Evolutionary conservation across 2,113 vertebrate species (phyloP).

Genomic region (Syngnathus floridae): DNA sequence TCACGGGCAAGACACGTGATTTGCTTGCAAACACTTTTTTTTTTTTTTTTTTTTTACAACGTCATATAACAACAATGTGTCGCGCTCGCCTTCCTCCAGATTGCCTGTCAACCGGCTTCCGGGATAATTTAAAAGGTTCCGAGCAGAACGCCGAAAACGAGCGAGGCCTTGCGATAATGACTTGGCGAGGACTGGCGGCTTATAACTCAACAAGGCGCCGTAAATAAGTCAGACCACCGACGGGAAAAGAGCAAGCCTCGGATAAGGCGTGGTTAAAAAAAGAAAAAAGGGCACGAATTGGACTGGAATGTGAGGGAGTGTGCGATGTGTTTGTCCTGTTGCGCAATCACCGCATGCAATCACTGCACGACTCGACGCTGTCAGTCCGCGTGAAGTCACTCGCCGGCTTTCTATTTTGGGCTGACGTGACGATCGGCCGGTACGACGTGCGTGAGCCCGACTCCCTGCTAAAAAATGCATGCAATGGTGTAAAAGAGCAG

Average conservation of each 20-base stretch:
- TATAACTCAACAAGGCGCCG: not conserved
- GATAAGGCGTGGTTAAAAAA: constrained; percentile 16
- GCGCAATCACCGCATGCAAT: not conserved
- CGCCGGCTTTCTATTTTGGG: constrained; percentile 1
- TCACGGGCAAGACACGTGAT: constrained; percentile 8
- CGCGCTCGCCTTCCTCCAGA: constrained; percentile 24
- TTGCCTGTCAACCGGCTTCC: constrained; percentile 27
- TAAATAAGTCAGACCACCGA: constrained; percentile 34
- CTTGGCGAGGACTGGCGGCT: constrained; percentile 7
- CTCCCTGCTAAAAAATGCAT: constrained; percentile 1
- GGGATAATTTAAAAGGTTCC: constrained; percentile 17
- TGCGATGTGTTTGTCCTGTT: constrained; percentile 3
- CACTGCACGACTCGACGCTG: not conserved
- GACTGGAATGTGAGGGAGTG: constrained; percentile 19
- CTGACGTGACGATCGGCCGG: not conserved
- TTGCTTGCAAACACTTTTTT: constrained; percentile 18
- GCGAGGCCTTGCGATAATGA: constrained; percentile 15
- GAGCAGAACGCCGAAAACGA: constrained; percentile 29
- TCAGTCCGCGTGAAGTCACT: not conserved
- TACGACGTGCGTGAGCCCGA: not conserved
- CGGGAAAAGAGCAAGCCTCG: constrained; percentile 14
- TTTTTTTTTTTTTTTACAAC: constrained; percentile 27
- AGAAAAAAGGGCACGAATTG: constrained; percentile 1
- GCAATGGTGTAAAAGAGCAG: not conserved
- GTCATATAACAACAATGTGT: constrained; percentile 5